phyloP scores from a whole-genome alignment of 2,888 invertebrate genomes.

The Odontomyia ornata region DNA sequence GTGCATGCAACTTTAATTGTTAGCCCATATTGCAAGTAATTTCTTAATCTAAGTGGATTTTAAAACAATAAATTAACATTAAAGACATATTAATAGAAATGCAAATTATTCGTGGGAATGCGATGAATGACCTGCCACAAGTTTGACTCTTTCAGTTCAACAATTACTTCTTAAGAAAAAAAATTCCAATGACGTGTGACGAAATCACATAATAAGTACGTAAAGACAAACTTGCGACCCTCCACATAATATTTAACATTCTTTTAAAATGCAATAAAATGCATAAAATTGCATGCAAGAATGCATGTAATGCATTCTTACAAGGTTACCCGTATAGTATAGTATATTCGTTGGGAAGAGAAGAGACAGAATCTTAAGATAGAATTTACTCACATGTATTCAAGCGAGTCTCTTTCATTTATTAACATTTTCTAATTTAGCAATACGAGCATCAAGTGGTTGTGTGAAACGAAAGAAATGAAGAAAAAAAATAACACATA shows the following conservation, averaged over 20 bases:
- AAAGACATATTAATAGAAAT: no score
- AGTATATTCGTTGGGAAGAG: neutral
- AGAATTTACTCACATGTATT: no score
- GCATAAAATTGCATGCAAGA: neutral
- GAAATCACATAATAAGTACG: neutral
- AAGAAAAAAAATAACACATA: slow-evolving; percentile 3
- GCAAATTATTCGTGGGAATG: slow-evolving; percentile 45
- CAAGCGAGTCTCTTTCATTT: slow-evolving; percentile 35
- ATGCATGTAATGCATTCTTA: neutral
- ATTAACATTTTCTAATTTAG: slow-evolving; percentile 47
- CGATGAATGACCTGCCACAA: slow-evolving; percentile 47
- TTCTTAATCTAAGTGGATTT: no score
- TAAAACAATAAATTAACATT: no score
- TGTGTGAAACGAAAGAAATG: no score
- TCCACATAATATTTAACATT: neutral
- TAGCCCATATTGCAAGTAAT: no score
- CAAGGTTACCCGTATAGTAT: slow-evolving; percentile 23
- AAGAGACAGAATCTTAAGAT: no score
- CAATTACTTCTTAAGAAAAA: neutral
- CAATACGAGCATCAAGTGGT: neutral
- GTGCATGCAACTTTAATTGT: no score
- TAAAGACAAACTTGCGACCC: no score
- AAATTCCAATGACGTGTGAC: slow-evolving; percentile 32
- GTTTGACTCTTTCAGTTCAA: slow-evolving; percentile 14
- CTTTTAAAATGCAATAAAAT: neutral